These are phyloP conservation scores for Campoletis raptor DNA, from an alignment of 2,888 invertebrate species.

Conservation along the genomic window DNA sequence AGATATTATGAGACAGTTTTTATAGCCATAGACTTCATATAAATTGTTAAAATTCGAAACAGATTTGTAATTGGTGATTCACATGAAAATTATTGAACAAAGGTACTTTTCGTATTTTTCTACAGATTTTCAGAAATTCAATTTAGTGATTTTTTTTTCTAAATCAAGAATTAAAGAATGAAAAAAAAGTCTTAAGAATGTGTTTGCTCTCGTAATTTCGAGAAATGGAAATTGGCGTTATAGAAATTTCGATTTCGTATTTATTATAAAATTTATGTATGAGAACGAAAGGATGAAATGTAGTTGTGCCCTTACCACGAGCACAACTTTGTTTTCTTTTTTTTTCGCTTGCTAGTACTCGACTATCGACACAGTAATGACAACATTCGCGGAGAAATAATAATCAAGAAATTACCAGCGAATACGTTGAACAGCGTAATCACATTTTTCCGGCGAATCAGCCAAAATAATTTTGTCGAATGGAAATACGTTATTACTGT, in stretches of 20 bases:
- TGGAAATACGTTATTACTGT: conserved; percentile 70
- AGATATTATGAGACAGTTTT: not conserved
- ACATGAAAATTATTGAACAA: not conserved
- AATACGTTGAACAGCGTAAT: conserved; percentile 83
- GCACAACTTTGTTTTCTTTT: conserved; percentile 10
- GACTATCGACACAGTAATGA: not conserved
- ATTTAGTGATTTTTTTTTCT: not conserved
- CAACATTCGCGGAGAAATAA: conserved; percentile 1
- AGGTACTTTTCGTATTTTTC: not conserved
- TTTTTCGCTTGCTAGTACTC: conserved; percentile 5
- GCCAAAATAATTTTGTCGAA: conserved; percentile 81
- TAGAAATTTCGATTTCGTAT: not conserved
- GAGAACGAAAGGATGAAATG: not conserved
- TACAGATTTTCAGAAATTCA: no score
- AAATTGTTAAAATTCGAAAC: not conserved
- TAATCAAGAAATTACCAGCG: conserved; percentile 76
- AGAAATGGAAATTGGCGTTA: not conserved
- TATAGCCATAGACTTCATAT: not conserved
- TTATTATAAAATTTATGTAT: not conserved
- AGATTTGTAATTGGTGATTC: not conserved
- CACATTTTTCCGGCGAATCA: conserved; percentile 82
- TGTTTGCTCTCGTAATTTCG: not conserved
- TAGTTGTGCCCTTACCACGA: not conserved
- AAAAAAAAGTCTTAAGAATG: not conserved
- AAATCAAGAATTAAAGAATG: not conserved